These are phyloP conservation scores for Coelinius sp. DNA, from an alignment of 2,888 invertebrate species.

Conservation along the genomic window DNA sequence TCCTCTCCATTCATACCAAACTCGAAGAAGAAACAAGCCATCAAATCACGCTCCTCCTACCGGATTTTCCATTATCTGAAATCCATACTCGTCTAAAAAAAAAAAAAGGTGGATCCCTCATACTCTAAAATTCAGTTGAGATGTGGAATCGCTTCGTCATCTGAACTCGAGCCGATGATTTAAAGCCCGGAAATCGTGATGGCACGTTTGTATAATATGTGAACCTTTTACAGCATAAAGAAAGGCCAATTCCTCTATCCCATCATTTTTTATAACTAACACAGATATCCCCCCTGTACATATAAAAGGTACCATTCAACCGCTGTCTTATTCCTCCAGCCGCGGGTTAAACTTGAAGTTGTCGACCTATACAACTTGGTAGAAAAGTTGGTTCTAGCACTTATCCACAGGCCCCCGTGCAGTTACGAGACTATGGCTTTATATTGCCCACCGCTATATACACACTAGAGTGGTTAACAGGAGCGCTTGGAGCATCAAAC, in stretches of 20 bases:
- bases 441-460: constrained; percentile 35
- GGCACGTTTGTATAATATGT: too few species aligned
- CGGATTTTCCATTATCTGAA: background rate
- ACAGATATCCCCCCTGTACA: too few species aligned
- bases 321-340: background rate
- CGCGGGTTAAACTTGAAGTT: constrained; percentile 5
- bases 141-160: background rate
- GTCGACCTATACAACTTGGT: constrained; percentile 26
- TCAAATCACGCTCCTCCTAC: too few species aligned
- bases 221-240: too few species aligned
- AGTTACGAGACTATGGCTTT: constrained; percentile 30
- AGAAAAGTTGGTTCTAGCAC: constrained; percentile 58
- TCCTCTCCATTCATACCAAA: too few species aligned
- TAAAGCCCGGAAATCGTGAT: too few species aligned
- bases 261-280: too few species aligned
- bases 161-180: background rate
- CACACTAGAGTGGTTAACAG: constrained; percentile 25
- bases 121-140: background rate
- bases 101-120: background rate
- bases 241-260: too few species aligned
- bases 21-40: too few species aligned
- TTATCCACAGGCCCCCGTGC: constrained; percentile 52
- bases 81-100: background rate
- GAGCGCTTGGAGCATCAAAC: constrained; percentile 34
- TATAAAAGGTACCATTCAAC: background rate